These are phyloP conservation scores for Dascyllus trimaculatus DNA, from an alignment of 2,113 vertebrate genomes.

Conservation along the genomic window DNA sequence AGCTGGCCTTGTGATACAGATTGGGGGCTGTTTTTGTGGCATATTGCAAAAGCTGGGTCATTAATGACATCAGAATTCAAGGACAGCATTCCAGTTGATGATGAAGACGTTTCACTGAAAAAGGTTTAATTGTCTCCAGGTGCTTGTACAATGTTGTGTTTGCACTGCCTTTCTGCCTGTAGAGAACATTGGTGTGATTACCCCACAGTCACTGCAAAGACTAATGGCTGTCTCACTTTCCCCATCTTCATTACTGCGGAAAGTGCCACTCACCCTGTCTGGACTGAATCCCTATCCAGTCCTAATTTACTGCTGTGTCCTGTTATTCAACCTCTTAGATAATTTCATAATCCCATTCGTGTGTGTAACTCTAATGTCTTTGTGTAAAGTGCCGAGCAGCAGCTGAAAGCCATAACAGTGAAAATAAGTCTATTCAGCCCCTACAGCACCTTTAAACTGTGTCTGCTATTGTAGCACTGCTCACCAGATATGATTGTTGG, in stretches of 20 bases:
- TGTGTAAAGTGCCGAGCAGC: neutral
- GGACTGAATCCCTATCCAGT: neutral
- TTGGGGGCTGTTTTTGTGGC: conserved; percentile 1
- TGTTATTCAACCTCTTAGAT: conserved; percentile 9
- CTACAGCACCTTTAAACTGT: too few species aligned
- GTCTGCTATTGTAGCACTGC: too few species aligned
- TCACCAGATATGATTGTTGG: too few species aligned
- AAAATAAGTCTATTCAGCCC: too few species aligned
- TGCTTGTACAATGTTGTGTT: conserved; percentile 7
- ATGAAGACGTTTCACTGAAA: conserved; percentile 39
- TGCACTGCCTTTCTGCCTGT: conserved; percentile 16
- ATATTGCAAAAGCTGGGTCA: neutral
- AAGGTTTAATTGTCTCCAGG: neutral
- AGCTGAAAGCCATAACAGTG: neutral
- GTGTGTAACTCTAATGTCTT: conserved; percentile 1
- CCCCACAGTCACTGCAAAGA: conserved; percentile 7
- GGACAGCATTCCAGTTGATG: conserved; percentile 38
- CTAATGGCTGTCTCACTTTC: conserved; percentile 22
- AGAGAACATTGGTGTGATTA: neutral
- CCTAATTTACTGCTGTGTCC: neutral
- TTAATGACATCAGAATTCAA: conserved; percentile 51
- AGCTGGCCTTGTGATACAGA: conserved; percentile 15
- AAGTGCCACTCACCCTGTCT: conserved; percentile 5
- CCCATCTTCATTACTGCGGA: conserved; percentile 11
- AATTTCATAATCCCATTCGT: conserved; percentile 15